phyloP scores from a whole-genome alignment of 2,113 vertebrate species.

The Elgaria multicarinata region DNA sequence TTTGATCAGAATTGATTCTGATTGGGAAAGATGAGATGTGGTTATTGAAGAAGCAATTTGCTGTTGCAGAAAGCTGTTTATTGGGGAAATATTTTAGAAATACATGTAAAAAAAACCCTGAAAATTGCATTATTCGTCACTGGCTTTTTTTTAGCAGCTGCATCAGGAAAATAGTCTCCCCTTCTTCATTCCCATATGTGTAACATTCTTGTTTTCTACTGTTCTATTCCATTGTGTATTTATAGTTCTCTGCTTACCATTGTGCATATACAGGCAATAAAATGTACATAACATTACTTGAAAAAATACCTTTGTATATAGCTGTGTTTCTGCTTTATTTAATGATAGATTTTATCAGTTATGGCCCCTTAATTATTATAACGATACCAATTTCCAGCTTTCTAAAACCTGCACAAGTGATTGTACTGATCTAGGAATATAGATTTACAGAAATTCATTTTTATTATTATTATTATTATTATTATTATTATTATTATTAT shows the following conservation, averaged over 20 bases:
- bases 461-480: too few species aligned
- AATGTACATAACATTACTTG: slow-evolving; percentile 94
- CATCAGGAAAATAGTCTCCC: slow-evolving; percentile 70
- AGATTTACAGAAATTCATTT: slow-evolving; percentile 23
- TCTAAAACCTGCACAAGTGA: slow-evolving; percentile 23
- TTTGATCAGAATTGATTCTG: slow-evolving; percentile 70
- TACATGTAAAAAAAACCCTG: slow-evolving; percentile 85
- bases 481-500: too few species aligned
- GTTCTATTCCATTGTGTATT: slow-evolving; percentile 91
- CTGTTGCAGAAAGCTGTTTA: slow-evolving; percentile 73
- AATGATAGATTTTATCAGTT: slow-evolving; percentile 48
- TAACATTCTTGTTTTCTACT: slow-evolving; percentile 89
- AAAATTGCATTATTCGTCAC: slow-evolving; percentile 70
- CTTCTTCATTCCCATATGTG: slow-evolving; percentile 73
- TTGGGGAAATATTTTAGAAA: slow-evolving; percentile 87
- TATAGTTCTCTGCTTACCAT: slow-evolving; percentile 96
- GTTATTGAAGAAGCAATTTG: slow-evolving; percentile 69
- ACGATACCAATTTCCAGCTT: slow-evolving; percentile 28
- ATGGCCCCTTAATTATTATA: slow-evolving; percentile 17
- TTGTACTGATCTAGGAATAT: slow-evolving; percentile 25
- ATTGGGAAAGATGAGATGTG: slow-evolving; percentile 71
- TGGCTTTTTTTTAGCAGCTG: slow-evolving; percentile 71
- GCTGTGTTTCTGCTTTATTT: slow-evolving; percentile 69
- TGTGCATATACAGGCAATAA: slow-evolving; percentile 92
- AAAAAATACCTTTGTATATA: slow-evolving; percentile 70